Base-by-base conservation (phyloP, 2,797 vertebrate genomes). In the Megaceryle alcyon region DNA sequence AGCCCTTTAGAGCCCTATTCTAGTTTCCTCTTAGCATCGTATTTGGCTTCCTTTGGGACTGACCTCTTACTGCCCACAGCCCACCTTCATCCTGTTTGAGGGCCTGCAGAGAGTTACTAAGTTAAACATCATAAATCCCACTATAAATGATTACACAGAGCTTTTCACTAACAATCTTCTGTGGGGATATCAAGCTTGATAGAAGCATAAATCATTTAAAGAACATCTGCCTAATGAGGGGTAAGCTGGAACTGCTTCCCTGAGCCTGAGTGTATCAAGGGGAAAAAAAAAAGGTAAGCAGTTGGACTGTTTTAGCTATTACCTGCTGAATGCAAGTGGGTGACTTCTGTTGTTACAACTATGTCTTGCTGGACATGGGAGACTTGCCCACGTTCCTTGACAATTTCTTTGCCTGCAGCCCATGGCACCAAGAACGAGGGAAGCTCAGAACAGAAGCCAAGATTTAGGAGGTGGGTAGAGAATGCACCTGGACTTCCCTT, bases 11-110 rank as follows among this genome's bases (percentile, higher is more conserved):
- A 96, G 89, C 88, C 71, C 65, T 35, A 7, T 87, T 94, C 88
- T 12, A 22, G 81, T 76, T 96, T 96, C 92, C 92, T 97, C 89
- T 95, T 88, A 94, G 85, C 84, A 86, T 94, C 80, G 26, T 93
- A 29, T 96, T 97, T 88, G 95, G 96, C 98, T 98, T 98, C 97
- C 97, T 93, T 60, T 93, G 94, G 96, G 95, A 97, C 90, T 95
- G 70, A 94, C 90, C 94, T 95, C 92, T 96, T 37, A n/a, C 82
- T 94, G 93, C 95, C 95, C 94, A 87, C 87, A 90, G 92, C 90
- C 86, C 94, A 96, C 87, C 84, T 88, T 72, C 91, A 94, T 96
- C 96, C 91, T 92, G 94, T 91, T 87, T 63, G 65, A 84, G 48
- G 72, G 76, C 90, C 96, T 96, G 90, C 84, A 65, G 96, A 97